phyloP scores from a whole-genome alignment of 23 tunicate species.

The Halocynthia aurantium region DNA sequence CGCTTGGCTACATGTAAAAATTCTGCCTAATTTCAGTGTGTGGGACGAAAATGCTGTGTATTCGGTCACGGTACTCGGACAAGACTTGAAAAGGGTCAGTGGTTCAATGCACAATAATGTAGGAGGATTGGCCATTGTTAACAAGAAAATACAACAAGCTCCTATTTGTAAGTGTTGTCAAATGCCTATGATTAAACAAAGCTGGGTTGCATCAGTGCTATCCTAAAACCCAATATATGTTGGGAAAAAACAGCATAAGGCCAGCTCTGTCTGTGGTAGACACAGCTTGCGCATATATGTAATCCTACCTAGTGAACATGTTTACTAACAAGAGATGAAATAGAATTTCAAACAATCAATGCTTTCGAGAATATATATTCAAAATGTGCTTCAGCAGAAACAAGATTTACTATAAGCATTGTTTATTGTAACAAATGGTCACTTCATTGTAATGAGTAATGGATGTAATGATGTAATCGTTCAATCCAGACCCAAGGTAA shows the following conservation, averaged over 20 bases:
- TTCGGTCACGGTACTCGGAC: constrained; percentile 48
- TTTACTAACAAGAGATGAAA: too few relatives aligned
- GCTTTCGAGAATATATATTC: too few relatives aligned
- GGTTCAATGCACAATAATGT: constrained; percentile 11
- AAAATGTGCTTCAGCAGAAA: too few relatives aligned
- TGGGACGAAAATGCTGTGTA: constrained; percentile 52
- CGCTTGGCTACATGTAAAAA: neutral
- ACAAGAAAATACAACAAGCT: constrained; percentile 38
- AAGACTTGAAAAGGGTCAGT: constrained; percentile 25
- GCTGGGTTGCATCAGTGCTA: neutral
- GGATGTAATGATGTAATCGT: too few relatives aligned
- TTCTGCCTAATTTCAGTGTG: constrained; percentile 27
- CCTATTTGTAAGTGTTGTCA: constrained; percentile 34
- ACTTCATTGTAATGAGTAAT: too few relatives aligned
- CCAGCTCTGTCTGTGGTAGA: too few relatives aligned
- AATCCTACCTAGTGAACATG: too few relatives aligned
- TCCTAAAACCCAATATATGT: neutral
- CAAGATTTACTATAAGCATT: too few relatives aligned
- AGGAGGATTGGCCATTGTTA: constrained; percentile 63
- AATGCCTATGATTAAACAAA: neutral
- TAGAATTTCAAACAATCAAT: too few relatives aligned
- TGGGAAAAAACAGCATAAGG: neutral
- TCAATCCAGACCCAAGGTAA: too few relatives aligned
- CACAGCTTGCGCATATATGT: too few relatives aligned
- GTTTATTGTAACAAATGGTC: too few relatives aligned